Conservation (phyloP, 2,797 vertebrate genomes). For the Botia kubotai region DNA sequence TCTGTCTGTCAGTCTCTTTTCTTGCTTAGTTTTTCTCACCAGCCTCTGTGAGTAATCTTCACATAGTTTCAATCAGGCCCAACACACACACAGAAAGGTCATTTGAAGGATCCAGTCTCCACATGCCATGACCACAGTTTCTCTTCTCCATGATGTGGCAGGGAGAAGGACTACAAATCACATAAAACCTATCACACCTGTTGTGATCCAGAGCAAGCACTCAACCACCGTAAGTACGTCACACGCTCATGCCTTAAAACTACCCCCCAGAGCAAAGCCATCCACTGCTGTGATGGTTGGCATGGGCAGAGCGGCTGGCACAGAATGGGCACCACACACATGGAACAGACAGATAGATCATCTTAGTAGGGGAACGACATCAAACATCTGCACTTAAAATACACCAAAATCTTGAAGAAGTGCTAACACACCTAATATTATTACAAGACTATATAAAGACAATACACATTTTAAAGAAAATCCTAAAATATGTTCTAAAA, state of each 20-base stretch:
- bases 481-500: no score
- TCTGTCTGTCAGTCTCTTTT: conserved; percentile 20
- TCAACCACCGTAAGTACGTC: conserved; percentile 93
- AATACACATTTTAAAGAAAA: neutral
- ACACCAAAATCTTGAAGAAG: no score
- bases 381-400: neutral
- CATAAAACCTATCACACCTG: conserved; percentile 21
- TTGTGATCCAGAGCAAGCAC: conserved; percentile 47
- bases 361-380: conserved; percentile 26
- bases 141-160: conserved; percentile 67
- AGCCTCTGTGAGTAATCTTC: conserved; percentile 94
- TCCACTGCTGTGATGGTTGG: conserved; percentile 94
- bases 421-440: neutral
- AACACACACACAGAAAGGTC: conserved; percentile 69
- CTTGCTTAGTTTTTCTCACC: conserved; percentile 79
- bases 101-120: conserved; percentile 69
- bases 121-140: conserved; percentile 38
- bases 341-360: conserved; percentile 40
- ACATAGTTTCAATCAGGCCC: conserved; percentile 96
- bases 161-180: conserved; percentile 69
- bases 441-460: neutral
- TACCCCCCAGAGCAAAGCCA: conserved; percentile 90
- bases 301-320: conserved; percentile 84
- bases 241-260: conserved; percentile 91
- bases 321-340: conserved; percentile 21